phyloP scores from a whole-genome alignment of 2,797 vertebrate species.

The Phrynocephalus guinanensis region DNA sequence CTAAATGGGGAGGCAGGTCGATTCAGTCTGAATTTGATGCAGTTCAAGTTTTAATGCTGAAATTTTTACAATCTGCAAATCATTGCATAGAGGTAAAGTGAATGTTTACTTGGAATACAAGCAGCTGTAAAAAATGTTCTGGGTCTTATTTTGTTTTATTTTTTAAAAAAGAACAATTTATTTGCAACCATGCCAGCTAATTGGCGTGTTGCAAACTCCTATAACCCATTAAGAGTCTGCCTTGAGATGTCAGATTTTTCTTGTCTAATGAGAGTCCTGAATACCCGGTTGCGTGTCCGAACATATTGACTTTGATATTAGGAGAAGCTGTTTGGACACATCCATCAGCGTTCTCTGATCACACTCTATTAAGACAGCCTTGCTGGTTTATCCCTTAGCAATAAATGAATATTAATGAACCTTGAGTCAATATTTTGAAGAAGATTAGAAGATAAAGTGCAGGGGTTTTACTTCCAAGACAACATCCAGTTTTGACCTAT shows the following conservation, averaged over 20 bases:
- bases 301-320: slow-evolving; percentile 47
- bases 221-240: slow-evolving; percentile 38
- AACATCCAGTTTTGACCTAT: slow-evolving; percentile 38
- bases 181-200: slow-evolving; percentile 19
- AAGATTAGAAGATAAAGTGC: slow-evolving; percentile 53
- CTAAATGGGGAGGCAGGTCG: not conserved
- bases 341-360: slow-evolving; percentile 34
- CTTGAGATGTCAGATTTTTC: slow-evolving; percentile 13
- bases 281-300: slow-evolving; percentile 9
- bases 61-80: not conserved
- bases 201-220: not conserved
- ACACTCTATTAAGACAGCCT: slow-evolving; percentile 39
- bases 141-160: too few relatives aligned
- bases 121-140: not conserved
- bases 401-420: slow-evolving; percentile 41
- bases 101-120: slow-evolving; percentile 28
- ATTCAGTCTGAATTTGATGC: not conserved
- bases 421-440: slow-evolving; percentile 68
- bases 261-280: slow-evolving; percentile 38
- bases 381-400: slow-evolving; percentile 55
- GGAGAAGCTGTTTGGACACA: slow-evolving; percentile 7
- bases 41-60: slow-evolving; percentile 3
- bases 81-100: not conserved
- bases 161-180: not conserved
- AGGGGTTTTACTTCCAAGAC: slow-evolving; percentile 50